Percentiles rank a stretch among this genome's conserved stretches.
Evolutionary conservation across 2,888 invertebrate species (phyloP).

Genomic region (Choreutis nemorana): DNA sequence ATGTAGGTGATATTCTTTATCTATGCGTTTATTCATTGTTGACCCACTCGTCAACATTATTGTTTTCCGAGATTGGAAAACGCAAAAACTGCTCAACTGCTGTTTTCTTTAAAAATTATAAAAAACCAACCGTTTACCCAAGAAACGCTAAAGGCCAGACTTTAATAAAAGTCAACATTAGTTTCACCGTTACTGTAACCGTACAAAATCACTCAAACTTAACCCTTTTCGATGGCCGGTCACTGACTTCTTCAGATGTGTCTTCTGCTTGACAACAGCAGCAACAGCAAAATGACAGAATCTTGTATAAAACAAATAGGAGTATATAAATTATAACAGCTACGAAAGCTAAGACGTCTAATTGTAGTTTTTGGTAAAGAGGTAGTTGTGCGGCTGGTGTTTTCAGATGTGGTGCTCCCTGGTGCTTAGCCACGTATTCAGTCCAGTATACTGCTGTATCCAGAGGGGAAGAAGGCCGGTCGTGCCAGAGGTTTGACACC

Average conservation of each 20-base stretch:
- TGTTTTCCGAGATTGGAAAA: too few species aligned
- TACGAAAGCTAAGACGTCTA: slow-evolving; percentile 48
- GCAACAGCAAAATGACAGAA: slow-evolving; percentile 38
- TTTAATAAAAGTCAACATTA: too few species aligned
- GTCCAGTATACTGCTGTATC: slow-evolving; percentile 67
- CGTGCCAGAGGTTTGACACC: slow-evolving; percentile 59
- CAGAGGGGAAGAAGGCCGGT: slow-evolving; percentile 57
- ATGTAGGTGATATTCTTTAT: too few species aligned
- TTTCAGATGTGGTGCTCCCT: slow-evolving; percentile 44
- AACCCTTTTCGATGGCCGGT: slow-evolving; percentile 40
- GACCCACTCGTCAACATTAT: too few species aligned
- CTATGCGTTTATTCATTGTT: too few species aligned
- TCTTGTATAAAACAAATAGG: slow-evolving; percentile 32
- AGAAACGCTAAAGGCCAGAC: too few species aligned
- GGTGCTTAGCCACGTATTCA: slow-evolving; percentile 60
- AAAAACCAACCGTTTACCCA: slow-evolving; percentile 3
- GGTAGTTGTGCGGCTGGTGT: slow-evolving; percentile 36
- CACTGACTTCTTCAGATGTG: slow-evolving; percentile 22
- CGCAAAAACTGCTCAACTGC: too few species aligned
- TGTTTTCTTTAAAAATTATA: too few species aligned
- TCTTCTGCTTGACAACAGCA: slow-evolving; percentile 32
- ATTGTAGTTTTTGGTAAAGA: slow-evolving; percentile 42
- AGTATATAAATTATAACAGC: slow-evolving; percentile 38
- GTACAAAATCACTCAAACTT: slow-evolving; percentile 58
- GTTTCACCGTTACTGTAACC: too few species aligned